A percentile compares a stretch with the other conserved stretches of the same genome.
Evolutionary conservation across 2,797 vertebrate genomes (phyloP).

Genomic region (Selene dorsalis): DNA sequence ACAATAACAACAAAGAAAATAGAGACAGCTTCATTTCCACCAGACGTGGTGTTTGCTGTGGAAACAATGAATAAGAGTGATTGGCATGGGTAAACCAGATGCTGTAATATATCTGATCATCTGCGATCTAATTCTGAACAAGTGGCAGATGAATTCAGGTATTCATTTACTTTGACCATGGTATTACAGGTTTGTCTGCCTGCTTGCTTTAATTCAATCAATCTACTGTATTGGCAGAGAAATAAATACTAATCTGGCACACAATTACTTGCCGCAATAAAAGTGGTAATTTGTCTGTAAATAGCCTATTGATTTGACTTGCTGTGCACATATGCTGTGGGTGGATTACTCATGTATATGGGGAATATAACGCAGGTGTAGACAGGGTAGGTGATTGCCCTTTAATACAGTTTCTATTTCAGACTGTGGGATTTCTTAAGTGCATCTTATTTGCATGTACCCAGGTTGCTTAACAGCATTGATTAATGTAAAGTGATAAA

Average conservation of each 20-base stretch:
- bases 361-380: conserved; percentile 32
- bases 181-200: conserved; percentile 50
- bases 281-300: conserved; percentile 71
- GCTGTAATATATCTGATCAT: conserved; percentile 37
- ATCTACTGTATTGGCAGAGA: conserved; percentile 60
- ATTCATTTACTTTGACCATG: conserved; percentile 37
- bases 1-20: conserved; percentile 49
- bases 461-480: conserved; percentile 27
- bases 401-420: conserved; percentile 38
- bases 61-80: conserved; percentile 45
- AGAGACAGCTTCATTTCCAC: conserved; percentile 13
- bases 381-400: conserved; percentile 38
- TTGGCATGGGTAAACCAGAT: conserved; percentile 31
- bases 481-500: conserved; percentile 44
- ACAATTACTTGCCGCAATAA: conserved; percentile 69
- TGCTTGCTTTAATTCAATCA: conserved; percentile 50
- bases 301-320: conserved; percentile 65
- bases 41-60: conserved; percentile 29
- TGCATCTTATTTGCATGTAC: conserved; percentile 23
- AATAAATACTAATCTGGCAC: conserved; percentile 67
- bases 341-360: conserved; percentile 56
- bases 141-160: conserved; percentile 41
- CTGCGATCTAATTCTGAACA: conserved; percentile 37
- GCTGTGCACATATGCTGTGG: conserved; percentile 40
- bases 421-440: conserved; percentile 21